A percentile compares a stretch with the other conserved stretches of the same genome.
phyloP scores from a whole-genome alignment of 2,113 vertebrate genomes.

The Smithornis capensis region DNA sequence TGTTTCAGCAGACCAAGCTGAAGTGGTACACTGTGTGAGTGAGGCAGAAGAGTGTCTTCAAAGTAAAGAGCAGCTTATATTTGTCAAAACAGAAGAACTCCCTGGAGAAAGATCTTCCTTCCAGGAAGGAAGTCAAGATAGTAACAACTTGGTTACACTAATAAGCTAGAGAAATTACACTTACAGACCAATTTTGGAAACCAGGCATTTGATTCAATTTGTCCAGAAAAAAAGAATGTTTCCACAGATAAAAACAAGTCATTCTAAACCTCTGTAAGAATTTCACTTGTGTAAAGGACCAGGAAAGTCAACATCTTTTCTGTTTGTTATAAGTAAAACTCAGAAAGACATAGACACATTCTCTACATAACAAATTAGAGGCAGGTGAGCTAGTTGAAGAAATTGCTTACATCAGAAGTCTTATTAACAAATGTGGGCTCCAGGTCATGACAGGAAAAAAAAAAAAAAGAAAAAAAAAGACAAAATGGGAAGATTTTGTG shows the following conservation, averaged over 20 bases:
- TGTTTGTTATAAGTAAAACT: not conserved
- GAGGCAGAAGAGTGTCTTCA: not conserved
- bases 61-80: not conserved
- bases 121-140: not conserved
- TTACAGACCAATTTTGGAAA: not conserved
- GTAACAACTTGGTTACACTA: not conserved
- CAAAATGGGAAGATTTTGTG: not conserved
- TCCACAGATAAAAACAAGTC: not conserved
- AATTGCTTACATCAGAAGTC: not conserved
- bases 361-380: not conserved
- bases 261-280: not conserved
- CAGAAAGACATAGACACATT: not conserved
- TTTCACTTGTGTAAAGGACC: not conserved
- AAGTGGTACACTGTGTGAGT: not conserved
- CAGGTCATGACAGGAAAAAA: not conserved
- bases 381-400: not conserved
- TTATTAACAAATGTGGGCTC: not conserved
- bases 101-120: not conserved
- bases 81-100: not conserved
- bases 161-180: not conserved
- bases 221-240: not conserved
- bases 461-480: not conserved
- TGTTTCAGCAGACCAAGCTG: not conserved
- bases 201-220: not conserved
- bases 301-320: not conserved